A percentile compares a stretch with the other conserved stretches of the same genome.
phyloP scores from a whole-genome alignment of 2,797 vertebrate genomes.

The Microctenopoma stevenorrisi region DNA sequence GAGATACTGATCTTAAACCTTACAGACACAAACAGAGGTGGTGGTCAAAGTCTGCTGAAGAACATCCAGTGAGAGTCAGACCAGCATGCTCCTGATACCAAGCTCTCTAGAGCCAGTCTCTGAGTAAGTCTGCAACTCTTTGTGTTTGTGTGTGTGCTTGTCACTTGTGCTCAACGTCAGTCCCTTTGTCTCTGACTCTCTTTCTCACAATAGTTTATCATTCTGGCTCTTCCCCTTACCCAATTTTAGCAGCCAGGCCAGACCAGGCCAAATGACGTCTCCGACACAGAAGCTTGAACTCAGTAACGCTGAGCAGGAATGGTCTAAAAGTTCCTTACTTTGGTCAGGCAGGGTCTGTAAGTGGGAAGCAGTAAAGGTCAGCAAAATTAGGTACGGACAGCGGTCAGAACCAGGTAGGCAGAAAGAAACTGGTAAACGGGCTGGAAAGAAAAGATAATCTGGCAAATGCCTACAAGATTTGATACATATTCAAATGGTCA shows the following conservation, averaged over 20 bases:
- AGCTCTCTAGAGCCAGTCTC: constrained; percentile 24
- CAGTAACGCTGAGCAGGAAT: too few species aligned
- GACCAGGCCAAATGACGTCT: neutral
- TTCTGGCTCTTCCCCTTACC: constrained; percentile 32
- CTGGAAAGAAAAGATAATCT: neutral
- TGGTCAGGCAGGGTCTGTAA: neutral
- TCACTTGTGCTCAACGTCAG: constrained; percentile 47
- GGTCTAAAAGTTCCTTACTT: neutral
- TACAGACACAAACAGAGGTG: constrained; percentile 12
- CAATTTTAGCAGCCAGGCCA: constrained; percentile 51
- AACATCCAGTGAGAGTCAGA: constrained; percentile 24
- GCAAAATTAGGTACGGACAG: neutral
- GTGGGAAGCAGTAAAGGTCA: neutral
- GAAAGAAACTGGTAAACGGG: neutral
- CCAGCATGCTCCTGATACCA: constrained; percentile 33
- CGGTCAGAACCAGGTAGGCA: neutral
- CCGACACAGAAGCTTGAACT: neutral
- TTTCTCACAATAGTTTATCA: constrained; percentile 61
- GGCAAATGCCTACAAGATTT: too few species aligned
- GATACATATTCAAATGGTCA: too few species aligned
- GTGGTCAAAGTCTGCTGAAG: constrained; percentile 48
- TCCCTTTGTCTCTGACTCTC: constrained; percentile 24
- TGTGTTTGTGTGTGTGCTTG: constrained; percentile 25
- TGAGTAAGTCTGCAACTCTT: neutral
- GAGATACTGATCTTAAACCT: constrained; percentile 21